Conservation (phyloP, 1,140 invertebrate genomes). For the Achatina immaculata region DNA sequence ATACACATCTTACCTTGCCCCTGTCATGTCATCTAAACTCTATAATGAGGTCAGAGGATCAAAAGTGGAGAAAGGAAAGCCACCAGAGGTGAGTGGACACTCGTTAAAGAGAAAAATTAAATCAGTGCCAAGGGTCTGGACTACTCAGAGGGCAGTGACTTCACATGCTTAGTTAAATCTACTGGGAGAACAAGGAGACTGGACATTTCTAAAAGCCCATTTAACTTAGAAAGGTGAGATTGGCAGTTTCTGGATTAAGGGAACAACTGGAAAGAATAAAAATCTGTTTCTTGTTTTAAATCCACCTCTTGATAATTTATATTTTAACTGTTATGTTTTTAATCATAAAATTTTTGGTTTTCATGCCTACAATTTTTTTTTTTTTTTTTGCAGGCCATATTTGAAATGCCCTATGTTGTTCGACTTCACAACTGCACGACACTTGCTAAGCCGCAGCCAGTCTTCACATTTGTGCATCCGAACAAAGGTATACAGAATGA, state of each 20-base stretch:
- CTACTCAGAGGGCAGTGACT: no score
- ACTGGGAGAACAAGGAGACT: no score
- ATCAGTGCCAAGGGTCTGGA: no score
- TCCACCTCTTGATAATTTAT: neutral
- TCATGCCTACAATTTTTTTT: neutral
- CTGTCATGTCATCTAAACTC: slow-evolving; percentile 84
- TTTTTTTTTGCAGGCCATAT: slow-evolving; percentile 72
- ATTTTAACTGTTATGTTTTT: neutral
- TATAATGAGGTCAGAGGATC: slow-evolving; percentile 79
- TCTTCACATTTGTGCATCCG: slow-evolving; percentile 93
- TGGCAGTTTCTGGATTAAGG: no score
- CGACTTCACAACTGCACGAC: slow-evolving; percentile 91
- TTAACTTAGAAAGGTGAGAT: no score
- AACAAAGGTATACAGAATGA: slow-evolving; percentile 75
- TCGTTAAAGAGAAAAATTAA: no score
- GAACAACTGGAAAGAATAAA: no score
- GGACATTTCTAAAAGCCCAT: no score
- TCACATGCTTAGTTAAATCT: no score
- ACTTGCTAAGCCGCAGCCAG: slow-evolving; percentile 81
- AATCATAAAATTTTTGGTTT: neutral
- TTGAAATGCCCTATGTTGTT: slow-evolving; percentile 93
- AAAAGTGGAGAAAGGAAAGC: slow-evolving; percentile 76
- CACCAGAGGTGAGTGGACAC: slow-evolving; percentile 65
- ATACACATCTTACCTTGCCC: slow-evolving; percentile 92
- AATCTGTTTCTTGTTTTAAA: neutral